phyloP scores from a whole-genome alignment of 2,113 vertebrate species.

The Psettodes erumei region DNA sequence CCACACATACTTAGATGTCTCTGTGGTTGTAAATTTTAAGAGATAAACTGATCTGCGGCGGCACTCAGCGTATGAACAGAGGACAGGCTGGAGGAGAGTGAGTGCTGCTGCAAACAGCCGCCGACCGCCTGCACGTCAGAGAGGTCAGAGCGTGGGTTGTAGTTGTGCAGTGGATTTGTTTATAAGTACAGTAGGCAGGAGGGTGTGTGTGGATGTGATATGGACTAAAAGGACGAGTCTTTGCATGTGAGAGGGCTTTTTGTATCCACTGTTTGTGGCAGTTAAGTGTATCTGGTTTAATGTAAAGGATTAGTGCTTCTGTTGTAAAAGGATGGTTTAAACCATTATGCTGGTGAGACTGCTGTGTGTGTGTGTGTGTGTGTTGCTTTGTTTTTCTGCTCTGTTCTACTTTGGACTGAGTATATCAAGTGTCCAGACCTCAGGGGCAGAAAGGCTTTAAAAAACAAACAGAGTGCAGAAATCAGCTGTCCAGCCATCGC shows the following conservation, averaged over 20 bases:
- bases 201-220: slow-evolving; percentile 50
- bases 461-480: slow-evolving; percentile 76
- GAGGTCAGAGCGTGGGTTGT: slow-evolving; percentile 48
- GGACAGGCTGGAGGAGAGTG: slow-evolving; percentile 21
- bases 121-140: slow-evolving; percentile 35
- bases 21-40: not conserved
- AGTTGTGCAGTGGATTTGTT: slow-evolving; percentile 41
- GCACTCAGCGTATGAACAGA: not conserved
- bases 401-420: slow-evolving; percentile 67
- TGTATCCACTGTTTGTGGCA: slow-evolving; percentile 32
- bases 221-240: slow-evolving; percentile 34
- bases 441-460: slow-evolving; percentile 70
- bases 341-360: slow-evolving; percentile 32
- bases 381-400: slow-evolving; percentile 20
- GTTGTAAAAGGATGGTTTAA: slow-evolving; percentile 60
- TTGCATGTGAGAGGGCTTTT: slow-evolving; percentile 34
- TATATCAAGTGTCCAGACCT: slow-evolving; percentile 68
- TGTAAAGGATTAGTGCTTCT: slow-evolving; percentile 64
- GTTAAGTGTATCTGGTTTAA: slow-evolving; percentile 62
- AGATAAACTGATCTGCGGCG: not conserved
- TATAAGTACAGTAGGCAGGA: slow-evolving; percentile 37
- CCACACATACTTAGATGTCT: not conserved
- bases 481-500: slow-evolving; percentile 65
- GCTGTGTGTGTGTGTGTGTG: slow-evolving; percentile 17
- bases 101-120: slow-evolving; percentile 52